Conservation (phyloP, 2,113 vertebrate genomes). For the Platysternon megacephalum region DNA sequence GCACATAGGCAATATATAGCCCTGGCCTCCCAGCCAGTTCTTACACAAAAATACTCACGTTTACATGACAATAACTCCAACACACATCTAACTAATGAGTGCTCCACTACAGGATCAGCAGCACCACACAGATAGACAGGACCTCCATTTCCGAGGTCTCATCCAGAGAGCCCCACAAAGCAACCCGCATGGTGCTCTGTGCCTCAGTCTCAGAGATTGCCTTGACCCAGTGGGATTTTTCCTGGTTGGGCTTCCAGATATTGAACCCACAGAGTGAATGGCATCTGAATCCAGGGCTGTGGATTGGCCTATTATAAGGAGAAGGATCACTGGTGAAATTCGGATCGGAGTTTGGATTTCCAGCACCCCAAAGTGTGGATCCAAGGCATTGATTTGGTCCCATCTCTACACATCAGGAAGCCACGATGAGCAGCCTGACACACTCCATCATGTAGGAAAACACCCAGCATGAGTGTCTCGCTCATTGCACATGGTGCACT, state of each 20-base stretch:
- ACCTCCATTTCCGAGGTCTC: not conserved
- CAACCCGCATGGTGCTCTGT: not conserved
- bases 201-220: not conserved
- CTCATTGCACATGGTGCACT: not conserved
- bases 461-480: not conserved
- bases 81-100: not conserved
- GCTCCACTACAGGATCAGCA: not conserved
- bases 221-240: not conserved
- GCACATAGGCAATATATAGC: not conserved
- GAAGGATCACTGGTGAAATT: not conserved
- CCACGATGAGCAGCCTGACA: not conserved
- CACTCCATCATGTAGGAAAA: not conserved
- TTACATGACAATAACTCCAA: not conserved
- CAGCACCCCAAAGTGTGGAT: not conserved
- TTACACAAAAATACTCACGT: not conserved
- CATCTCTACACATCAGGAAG: not conserved
- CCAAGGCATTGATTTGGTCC: not conserved
- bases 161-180: not conserved
- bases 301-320: not conserved
- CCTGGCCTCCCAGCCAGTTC: not conserved
- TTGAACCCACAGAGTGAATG: not conserved
- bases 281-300: not conserved
- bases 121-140: not conserved
- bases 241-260: not conserved
- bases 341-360: not conserved